Percentiles rank a stretch among this genome's conserved stretches.
phyloP scores from a whole-genome alignment of 2,113 vertebrate genomes.

The Phaetusa simplex region DNA sequence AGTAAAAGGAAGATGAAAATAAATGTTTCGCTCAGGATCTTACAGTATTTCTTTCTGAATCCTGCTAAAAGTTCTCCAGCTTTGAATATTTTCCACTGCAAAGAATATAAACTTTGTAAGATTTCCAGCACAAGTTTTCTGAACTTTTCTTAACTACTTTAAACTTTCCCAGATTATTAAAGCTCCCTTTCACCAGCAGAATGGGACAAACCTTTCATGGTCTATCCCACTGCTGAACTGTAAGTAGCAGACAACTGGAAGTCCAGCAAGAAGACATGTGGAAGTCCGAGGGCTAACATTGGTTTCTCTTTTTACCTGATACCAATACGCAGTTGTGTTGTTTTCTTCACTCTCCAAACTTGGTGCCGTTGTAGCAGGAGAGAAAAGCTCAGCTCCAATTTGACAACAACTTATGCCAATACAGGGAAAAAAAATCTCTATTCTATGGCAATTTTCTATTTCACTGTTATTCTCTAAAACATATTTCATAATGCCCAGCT shows the following conservation, averaged over 20 bases:
- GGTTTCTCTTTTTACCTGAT: neutral
- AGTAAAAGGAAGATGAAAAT: neutral
- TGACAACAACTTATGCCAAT: fast-evolving
- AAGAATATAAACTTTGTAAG: neutral
- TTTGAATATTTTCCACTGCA: neutral
- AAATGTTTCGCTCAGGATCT: neutral
- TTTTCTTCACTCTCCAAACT: neutral
- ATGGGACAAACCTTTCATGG: neutral
- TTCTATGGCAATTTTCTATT: neutral
- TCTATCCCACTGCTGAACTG: neutral
- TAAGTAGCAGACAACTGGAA: neutral
- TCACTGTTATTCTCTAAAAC: neutral
- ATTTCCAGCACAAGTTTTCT: neutral
- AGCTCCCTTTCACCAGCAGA: neutral
- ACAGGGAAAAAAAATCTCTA: neutral
- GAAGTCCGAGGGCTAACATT: neutral
- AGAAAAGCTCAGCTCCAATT: neutral
- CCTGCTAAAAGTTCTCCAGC: neutral
- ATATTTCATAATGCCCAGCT: neutral
- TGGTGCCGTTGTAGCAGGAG: neutral
- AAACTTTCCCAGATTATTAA: neutral
- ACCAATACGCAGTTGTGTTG: neutral
- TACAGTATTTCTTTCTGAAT: neutral
- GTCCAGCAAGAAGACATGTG: neutral
- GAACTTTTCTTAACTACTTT: neutral